These are phyloP conservation scores for Aphodius sticticus DNA, from an alignment of 2,888 invertebrate genomes.

Conservation along the genomic window DNA sequence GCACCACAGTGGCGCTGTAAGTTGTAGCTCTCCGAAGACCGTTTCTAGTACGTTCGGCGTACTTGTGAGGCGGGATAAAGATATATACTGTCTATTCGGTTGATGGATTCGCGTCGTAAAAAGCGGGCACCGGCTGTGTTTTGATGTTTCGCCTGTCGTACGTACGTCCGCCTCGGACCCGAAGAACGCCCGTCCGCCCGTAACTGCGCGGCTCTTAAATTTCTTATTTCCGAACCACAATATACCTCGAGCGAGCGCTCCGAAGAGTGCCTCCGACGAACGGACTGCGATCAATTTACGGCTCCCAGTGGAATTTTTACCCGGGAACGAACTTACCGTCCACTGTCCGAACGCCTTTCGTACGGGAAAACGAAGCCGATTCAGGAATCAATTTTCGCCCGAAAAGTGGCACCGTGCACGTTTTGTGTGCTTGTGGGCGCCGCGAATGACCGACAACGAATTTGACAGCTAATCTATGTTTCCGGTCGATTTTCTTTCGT, in stretches of 20 bases:
- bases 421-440: not conserved
- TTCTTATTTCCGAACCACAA: conserved; percentile 25
- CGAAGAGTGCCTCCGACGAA: not conserved
- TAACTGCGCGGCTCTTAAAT: conserved; percentile 7
- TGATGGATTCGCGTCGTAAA: not conserved
- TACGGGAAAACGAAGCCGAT: conserved; percentile 29
- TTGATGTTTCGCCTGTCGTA: not conserved
- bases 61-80: not conserved
- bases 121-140: not conserved
- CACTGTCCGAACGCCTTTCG: not conserved
- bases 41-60: not conserved
- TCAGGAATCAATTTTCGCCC: conserved; percentile 28
- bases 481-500: not conserved
- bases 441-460: not conserved
- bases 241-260: not conserved
- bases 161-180: not conserved
- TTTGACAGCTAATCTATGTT: not conserved
- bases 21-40: not conserved
- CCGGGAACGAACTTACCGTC: conserved; percentile 26
- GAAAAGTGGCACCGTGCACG: conserved; percentile 13
- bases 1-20: not conserved
- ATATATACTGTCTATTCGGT: conserved; percentile 4
- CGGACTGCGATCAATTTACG: conserved; percentile 26
- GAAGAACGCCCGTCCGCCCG: not conserved
- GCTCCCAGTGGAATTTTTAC: conserved; percentile 28